These are phyloP conservation scores for Synanthedon myopaeformis DNA, from an alignment of 2,888 invertebrate genomes.

Conservation along the genomic window DNA sequence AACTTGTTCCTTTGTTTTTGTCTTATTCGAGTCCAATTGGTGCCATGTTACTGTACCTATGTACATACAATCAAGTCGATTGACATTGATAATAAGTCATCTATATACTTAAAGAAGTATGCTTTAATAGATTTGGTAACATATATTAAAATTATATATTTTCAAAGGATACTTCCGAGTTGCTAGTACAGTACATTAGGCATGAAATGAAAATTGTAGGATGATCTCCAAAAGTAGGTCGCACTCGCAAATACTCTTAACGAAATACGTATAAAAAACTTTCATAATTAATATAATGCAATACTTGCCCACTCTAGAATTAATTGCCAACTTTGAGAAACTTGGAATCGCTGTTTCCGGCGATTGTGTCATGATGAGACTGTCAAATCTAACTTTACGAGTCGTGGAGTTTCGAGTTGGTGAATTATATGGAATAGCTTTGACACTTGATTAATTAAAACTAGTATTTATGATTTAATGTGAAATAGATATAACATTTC, in stretches of 20 bases:
- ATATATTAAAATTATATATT: too few relatives aligned
- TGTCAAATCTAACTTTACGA: background rate
- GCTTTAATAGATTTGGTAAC: too few relatives aligned
- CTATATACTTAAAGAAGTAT: too few relatives aligned
- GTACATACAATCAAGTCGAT: too few relatives aligned
- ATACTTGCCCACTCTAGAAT: slow-evolving; percentile 19
- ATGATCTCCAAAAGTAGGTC: slow-evolving; percentile 28
- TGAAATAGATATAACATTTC: too few relatives aligned
- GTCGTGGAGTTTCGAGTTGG: background rate
- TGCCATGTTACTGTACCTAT: too few relatives aligned
- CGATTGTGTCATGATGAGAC: background rate
- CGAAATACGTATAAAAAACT: slow-evolving; percentile 29
- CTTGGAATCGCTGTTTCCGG: background rate
- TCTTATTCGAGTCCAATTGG: too few relatives aligned
- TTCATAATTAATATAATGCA: slow-evolving; percentile 44
- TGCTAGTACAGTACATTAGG: slow-evolving; percentile 20
- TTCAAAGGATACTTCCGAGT: too few relatives aligned
- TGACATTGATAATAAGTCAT: too few relatives aligned
- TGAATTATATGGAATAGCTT: background rate
- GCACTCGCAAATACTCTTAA: slow-evolving; percentile 35
- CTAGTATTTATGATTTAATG: background rate
- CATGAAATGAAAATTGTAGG: slow-evolving; percentile 19
- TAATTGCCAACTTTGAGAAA: slow-evolving; percentile 17
- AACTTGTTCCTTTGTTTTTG: too few relatives aligned
- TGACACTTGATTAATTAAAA: background rate